Conservation (phyloP, 1,140 invertebrate species). For the Drosophila simulans region DNA sequence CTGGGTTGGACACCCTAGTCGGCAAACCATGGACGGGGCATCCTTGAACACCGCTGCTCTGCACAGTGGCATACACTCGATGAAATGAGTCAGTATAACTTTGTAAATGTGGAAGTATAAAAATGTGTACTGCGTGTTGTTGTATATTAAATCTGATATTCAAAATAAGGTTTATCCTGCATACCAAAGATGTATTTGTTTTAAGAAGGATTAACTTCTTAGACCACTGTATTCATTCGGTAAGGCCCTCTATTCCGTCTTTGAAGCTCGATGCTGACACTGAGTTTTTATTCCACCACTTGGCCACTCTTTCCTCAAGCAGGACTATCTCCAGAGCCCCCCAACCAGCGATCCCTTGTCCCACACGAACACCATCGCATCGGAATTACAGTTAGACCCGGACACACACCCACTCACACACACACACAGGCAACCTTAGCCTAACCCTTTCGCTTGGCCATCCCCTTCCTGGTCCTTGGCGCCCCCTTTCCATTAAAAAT, state of each 20-base stretch:
- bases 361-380: constrained; percentile 53
- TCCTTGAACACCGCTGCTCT: constrained; percentile 7
- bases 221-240: constrained; percentile 12
- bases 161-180: too few relatives aligned
- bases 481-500: constrained; percentile 8
- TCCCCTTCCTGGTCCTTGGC: constrained; percentile 29
- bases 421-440: constrained; percentile 30
- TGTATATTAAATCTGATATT: too few relatives aligned
- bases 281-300: constrained; percentile 19
- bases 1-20: constrained; percentile 30
- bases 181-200: not conserved
- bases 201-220: not conserved
- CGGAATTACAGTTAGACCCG: constrained; percentile 43
- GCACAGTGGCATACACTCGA: constrained; percentile 12
- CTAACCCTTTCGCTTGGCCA: constrained; percentile 52
- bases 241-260: constrained; percentile 40
- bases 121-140: too few relatives aligned
- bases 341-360: constrained; percentile 26
- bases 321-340: constrained; percentile 26
- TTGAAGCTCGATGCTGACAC: constrained; percentile 53
- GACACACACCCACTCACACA: constrained; percentile 2
- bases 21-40: constrained; percentile 1
- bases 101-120: too few relatives aligned
- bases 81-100: not conserved
- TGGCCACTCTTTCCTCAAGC: constrained; percentile 4